Evolutionary conservation across 2,113 vertebrate species (phyloP).

Genomic region (Megaceryle maxima): DNA sequence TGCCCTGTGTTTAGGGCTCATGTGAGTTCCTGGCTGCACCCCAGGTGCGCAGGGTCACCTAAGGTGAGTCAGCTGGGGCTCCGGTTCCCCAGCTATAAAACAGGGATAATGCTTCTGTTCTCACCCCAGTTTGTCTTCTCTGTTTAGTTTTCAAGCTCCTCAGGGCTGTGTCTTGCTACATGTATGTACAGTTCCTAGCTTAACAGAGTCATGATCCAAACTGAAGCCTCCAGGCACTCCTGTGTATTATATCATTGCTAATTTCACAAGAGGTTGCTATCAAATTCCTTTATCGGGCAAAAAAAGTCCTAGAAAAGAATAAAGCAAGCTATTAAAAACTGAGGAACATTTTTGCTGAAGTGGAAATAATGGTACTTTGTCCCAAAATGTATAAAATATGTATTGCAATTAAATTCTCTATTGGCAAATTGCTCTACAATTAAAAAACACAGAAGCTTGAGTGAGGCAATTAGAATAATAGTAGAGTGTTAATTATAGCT

Average conservation of each 20-base stretch:
- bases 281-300: slow-evolving; percentile 41
- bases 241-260: slow-evolving; percentile 40
- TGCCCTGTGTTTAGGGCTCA: not conserved
- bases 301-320: slow-evolving; percentile 9
- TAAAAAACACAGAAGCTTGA: slow-evolving; percentile 78
- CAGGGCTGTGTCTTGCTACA: slow-evolving; percentile 53
- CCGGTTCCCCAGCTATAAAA: not conserved
- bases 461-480: slow-evolving; percentile 82
- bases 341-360: slow-evolving; percentile 19
- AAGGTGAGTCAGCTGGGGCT: slow-evolving; percentile 29
- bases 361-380: slow-evolving; percentile 71
- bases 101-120: slow-evolving; percentile 22
- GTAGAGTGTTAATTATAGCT: slow-evolving; percentile 79
- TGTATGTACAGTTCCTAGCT: slow-evolving; percentile 60
- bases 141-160: slow-evolving; percentile 60
- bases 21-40: slow-evolving; percentile 13
- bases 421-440: slow-evolving; percentile 81
- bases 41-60: not conserved
- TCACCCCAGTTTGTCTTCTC: slow-evolving; percentile 44
- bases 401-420: slow-evolving; percentile 77
- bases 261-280: slow-evolving; percentile 63
- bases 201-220: slow-evolving; percentile 58
- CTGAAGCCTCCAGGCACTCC: slow-evolving; percentile 49
- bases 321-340: slow-evolving; percentile 45
- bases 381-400: slow-evolving; percentile 72